Evolutionary conservation across 2,888 invertebrate genomes (phyloP), one percentile per base, ranked within the genome.

Genomic region (Tenthredo mesomela): DNA sequence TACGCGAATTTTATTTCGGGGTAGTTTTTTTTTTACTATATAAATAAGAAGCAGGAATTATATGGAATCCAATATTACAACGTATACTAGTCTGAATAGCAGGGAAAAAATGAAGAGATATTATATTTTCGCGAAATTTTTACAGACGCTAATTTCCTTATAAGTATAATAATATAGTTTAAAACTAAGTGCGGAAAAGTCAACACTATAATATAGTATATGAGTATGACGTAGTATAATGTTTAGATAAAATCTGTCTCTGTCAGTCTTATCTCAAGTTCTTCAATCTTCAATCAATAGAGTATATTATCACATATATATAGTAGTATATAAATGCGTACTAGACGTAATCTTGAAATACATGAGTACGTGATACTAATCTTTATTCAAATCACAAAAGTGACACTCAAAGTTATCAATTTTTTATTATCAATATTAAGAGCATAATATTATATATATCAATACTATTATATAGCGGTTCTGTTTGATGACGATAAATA

Each of bases 321-420:
- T 3, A 47, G 1, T 54, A n/a, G n/a, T n/a, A n/a, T n/a, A n/a
- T n/a, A 54, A 6, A 54, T 5, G n/a, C n/a, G 15, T 15, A 47
- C n/a, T 54, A 54, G 54, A 54, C n/a, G 54, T 54, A 54, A 54
- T 54, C 54, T 54, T n/a, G n/a, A n/a, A 54, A 54, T n/a, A n/a
- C n/a, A 54, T 6, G 47, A 47, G 18, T 54, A n/a, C 54, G 54
- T n/a, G 54, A 54, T 54, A 54, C 54, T n/a, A 2, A 54, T 54
- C n/a, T 54, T 54, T 6, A n/a, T 7, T n/a, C n/a, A 54, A 54
- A 54, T 54, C 54, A 1, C n/a, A 7, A 54, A n/a, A 7, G 29
- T n/a, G 54, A 54, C 54, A 54, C n/a, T n/a, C n/a, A 7, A 54
- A n/a, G 6, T 54, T 54, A n/a, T 54, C 54, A n/a, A 54, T 54